Base-by-base conservation (phyloP, 2,797 vertebrate species). In the Siniperca scherzeri region DNA sequence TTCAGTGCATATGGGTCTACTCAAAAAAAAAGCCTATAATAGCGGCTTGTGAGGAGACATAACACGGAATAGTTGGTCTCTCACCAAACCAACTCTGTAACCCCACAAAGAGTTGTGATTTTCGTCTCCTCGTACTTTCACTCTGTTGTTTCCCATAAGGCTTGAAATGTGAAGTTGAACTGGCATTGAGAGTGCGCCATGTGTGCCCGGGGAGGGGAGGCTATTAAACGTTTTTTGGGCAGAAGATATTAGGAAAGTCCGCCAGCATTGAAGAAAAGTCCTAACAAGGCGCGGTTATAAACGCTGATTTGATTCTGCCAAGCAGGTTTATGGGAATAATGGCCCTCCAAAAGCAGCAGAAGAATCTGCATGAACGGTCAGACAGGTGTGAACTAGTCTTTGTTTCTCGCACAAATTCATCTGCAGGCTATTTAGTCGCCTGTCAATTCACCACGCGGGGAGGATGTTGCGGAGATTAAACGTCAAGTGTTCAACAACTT, bases 41-140 rank as follows among this genome's bases (percentile, higher is more conserved):
- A 80, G 77, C 76, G 76, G 79, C 74, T 44, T 53, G 82, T 22
- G 79, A 83, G 76, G 71, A 92, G 90, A 90, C 87, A 86, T 77
- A 89, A 89, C 87, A 88, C 78, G 48, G 79, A 85, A 90, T 85
- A 84, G 87, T 88, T 90, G 84, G 74, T 84, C 85, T 88, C 81
- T 60, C 86, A 75, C 85, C 87, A 92, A 89, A 93, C 79, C 85
- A 89, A 83, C 80, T 30, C 82, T 48, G 71, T 74, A 82, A 87
- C 81, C 76, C 66, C 75, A 36, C 80, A 53, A 76, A 70, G 73
- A 75, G 78, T 69, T 80, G 73, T 21, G 79, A 79, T 80, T 79
- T 69, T 86, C 61, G 57, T 78, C 80, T 85, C 66, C 59, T 70
- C 33, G 14, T n/a, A 25, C 73, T 71, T 78, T 80, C 71, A 7